Base-by-base conservation (phyloP, 2,888 invertebrate species). In the Choreutis nemorana region DNA sequence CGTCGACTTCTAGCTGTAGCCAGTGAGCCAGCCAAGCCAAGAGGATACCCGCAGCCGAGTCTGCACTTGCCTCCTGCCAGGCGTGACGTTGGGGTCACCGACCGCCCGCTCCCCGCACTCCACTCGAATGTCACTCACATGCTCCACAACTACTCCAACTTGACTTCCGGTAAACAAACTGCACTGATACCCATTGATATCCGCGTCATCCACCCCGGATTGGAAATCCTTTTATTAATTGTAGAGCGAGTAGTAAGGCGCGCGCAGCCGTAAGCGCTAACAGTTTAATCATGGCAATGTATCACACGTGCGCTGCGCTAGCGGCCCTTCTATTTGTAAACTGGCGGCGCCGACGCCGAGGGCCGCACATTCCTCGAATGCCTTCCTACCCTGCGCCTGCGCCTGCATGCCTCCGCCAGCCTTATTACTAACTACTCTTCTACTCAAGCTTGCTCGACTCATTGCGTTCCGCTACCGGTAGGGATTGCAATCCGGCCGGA, bases 281-380 rank as follows among this genome's bases (percentile, higher is more conserved):
- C 64, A 64, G 68, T 71, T 68, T 62, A 64, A 70, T 72, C 63
- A 65, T 58, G 52, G 64, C 64, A 55, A 72, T 70, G 67, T 65
- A 70, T 71, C 62, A 72, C 72, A 71, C 71, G 70, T 71, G 75
- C 68, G 68, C 57, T 57, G 61, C 55, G 54, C 63, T 65, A 61
- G 67, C 60, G 68, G 72, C 70, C 73, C 73, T 77, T 77, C 73
- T 77, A 75, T 75, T 73, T 75, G 77, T 77, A 72, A 73, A 70
- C 72, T 65, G 73, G 75, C 73, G 73, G 68, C 71, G 71, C 72
- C 66, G 73, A 73, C 73, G 73, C 70, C 71, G 71, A 65, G 68
- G 71, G 72, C 71, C 66, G 61, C 60, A 58, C 77, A 77, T 77
- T 75, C 77, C 72, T 52, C 48, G 61, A 73, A 50, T 66, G 66